Base-by-base conservation (phyloP, 1,140 invertebrate species). In the Ditylenchus dipsaci region DNA sequence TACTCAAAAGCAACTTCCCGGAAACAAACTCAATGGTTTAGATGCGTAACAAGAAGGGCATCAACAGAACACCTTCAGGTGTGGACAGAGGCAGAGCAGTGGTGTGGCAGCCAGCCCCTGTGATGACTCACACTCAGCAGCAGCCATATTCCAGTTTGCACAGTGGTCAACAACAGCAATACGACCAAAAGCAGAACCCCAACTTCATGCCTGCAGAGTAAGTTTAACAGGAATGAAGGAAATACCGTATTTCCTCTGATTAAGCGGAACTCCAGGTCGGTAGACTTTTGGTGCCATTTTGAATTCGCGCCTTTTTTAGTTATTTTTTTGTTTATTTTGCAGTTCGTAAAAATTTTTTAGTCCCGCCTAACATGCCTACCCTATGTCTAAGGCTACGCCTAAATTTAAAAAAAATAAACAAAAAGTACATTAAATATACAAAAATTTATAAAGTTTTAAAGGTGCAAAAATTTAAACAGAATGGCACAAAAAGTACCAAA, bases 21-120 rank as follows among this genome's bases (percentile, higher is more conserved):
- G 1, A 38, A 58, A 63, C 15, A 43, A 67, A 67, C 65, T 67
- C 7, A 63, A 1, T 1, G n/a, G n/a, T 30, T 9, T 43, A 70
- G 63, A 70, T 70, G 49, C 66, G 68, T 1, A 67, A 67, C 63
- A 70, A 70, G 19, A 70, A 70, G 57, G 45, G 45, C 19, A 38
- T 57, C 27, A 27, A n/a, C 1, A 66, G 45, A n/a, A 72, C 65
- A 23, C 62, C 49, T 9, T 61, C 63, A 0, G 33, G 3, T 38
- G 33, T 11, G 33, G 33, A 38, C 33, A 58, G 53, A n/a, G 65
- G 47, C 42, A 70, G 68, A 61, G 49, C 57, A 17, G 68, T 29
- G 45, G 30, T 43, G 11, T n/a, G 67, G 43, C 33, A 65, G 26
- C 33, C 27, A 43, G 47, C 38, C 26, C 33, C 65, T 13, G 30